Evolutionary conservation across 92 coral and sea anemone species (phyloP), one percentile per base, ranked within the genome.

Genomic region (Porites lobata): DNA sequence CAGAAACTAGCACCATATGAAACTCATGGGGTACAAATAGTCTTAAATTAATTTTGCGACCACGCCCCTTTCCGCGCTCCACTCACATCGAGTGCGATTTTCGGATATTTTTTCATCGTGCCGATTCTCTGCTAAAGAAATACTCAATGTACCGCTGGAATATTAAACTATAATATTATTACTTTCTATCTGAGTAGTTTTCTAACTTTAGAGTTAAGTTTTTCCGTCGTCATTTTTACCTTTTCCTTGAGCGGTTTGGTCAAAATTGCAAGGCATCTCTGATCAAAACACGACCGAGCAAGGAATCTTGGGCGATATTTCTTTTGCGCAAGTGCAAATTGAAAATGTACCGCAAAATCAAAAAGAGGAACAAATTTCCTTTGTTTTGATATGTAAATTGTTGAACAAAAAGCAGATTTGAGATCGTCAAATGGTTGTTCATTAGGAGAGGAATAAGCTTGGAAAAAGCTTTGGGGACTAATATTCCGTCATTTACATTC

Each of bases 1-100:
- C 32, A 29, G 32, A 29, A 29, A 29, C 29, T 26, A 2, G 57
- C 4, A 53, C 8, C 65, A 50, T 57, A 56, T 75, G 32, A 76
- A 76, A 76, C 80, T 76, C 80, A 76, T n/a, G 67, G 51, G 67
- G 80, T 53, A 75, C 79, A 76, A 76, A 76, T 57, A 76, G 80
- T 76, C 80, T 22, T 24, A 12, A 56, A 22, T n/a, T 76, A 76
- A 56, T 76, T 54, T 12, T 11, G 67, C 14, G 52, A 56, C 80
- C 51, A 76, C 68, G 80, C 80, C 80, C 66, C 13, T 9, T 76
- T 76, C 68, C 56, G 10, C 80, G 80, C 51, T 18, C 80, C 80
- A 58, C 66, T 66, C 66, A 56, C 10, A 76, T 76, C 67, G 67
- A 76, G 80, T 56, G 66, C 51, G 51, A 76, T 76, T 76, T 66